Conservation (phyloP, 2,888 invertebrate genomes). For the Nymphalis urticae region DNA sequence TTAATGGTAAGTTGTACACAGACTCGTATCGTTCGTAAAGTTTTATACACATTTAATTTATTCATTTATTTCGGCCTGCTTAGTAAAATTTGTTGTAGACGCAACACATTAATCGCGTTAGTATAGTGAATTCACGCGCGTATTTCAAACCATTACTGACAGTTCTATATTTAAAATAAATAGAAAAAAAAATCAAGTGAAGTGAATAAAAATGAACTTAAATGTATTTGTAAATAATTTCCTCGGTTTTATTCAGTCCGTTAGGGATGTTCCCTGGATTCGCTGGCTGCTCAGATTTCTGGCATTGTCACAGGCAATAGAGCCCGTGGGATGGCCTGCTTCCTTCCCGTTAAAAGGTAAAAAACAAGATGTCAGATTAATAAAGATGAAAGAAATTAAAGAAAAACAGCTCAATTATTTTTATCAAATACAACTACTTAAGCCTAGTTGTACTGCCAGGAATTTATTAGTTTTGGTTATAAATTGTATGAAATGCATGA, state of each 20-base stretch:
- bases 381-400: too few relatives aligned
- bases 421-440: too few relatives aligned
- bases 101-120: not conserved
- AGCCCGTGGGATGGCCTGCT: constrained; percentile 60
- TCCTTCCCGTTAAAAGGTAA: constrained; percentile 56
- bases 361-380: not conserved
- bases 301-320: constrained; percentile 55
- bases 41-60: not conserved
- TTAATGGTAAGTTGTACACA: not conserved
- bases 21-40: not conserved
- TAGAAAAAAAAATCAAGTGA: not conserved
- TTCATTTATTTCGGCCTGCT: not conserved
- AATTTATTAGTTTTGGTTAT: too few relatives aligned
- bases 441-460: too few relatives aligned
- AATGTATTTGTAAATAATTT: constrained; percentile 52
- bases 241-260: constrained; percentile 50
- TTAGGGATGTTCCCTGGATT: constrained; percentile 48
- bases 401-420: too few relatives aligned
- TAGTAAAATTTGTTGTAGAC: too few relatives aligned
- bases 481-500: too few relatives aligned
- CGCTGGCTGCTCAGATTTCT: constrained; percentile 54
- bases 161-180: not conserved
- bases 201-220: constrained; percentile 36
- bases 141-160: not conserved
- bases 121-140: not conserved